These are phyloP conservation scores for Bhutanitis thaidina DNA, from an alignment of 2,888 invertebrate genomes.

Conservation along the genomic window DNA sequence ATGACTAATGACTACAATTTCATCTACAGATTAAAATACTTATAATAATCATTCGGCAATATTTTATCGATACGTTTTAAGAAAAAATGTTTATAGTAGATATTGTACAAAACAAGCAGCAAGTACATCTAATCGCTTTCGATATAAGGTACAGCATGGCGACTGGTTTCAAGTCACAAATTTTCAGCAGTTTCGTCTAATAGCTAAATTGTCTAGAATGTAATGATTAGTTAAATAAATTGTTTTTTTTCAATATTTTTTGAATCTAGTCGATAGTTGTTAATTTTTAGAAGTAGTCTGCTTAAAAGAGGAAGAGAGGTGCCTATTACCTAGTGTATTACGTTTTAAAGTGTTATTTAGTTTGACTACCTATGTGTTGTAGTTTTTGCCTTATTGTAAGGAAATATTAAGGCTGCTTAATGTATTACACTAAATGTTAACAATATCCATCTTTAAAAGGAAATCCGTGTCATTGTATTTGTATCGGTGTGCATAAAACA, in stretches of 20 bases:
- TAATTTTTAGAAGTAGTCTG: slow-evolving; percentile 50
- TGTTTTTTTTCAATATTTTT: slow-evolving; percentile 9
- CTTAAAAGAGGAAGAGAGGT: slow-evolving; percentile 56
- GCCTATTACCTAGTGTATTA: slow-evolving; percentile 42
- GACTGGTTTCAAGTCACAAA: slow-evolving; percentile 22
- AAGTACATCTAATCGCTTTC: slow-evolving; percentile 3
- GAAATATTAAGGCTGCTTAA: neutral
- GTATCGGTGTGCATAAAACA: too few relatives aligned
- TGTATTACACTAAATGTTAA: neutral
- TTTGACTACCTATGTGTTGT: slow-evolving; percentile 29
- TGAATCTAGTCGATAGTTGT: slow-evolving; percentile 11
- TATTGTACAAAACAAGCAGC: too few relatives aligned
- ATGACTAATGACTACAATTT: too few relatives aligned
- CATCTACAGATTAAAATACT: too few relatives aligned
- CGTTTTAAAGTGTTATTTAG: slow-evolving; percentile 21
- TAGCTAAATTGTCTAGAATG: slow-evolving; percentile 25
- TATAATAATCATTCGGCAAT: too few relatives aligned
- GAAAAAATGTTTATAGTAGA: too few relatives aligned
- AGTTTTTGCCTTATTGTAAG: slow-evolving; percentile 22
- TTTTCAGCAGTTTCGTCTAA: slow-evolving; percentile 30
- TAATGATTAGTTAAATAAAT: slow-evolving; percentile 27
- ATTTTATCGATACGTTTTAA: too few relatives aligned
- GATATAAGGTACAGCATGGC: slow-evolving; percentile 36
- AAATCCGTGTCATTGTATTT: too few relatives aligned
- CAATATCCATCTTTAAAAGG: neutral